Percentiles rank a stretch among this genome's conserved stretches.
These are phyloP conservation scores for Heliconius hewitsoni DNA, from an alignment of 1,140 invertebrate species.

Conservation along the genomic window DNA sequence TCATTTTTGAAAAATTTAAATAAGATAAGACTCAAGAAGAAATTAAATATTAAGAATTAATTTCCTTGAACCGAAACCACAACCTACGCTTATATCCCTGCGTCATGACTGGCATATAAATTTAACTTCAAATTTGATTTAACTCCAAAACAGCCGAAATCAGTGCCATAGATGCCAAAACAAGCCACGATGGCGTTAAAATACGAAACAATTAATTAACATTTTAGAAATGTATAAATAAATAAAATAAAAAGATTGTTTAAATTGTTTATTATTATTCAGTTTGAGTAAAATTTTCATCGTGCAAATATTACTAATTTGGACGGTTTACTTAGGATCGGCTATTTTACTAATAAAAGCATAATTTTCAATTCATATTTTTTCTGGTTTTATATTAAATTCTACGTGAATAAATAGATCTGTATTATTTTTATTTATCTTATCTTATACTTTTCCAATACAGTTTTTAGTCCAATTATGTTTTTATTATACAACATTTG, in stretches of 20 bases:
- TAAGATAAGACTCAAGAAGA: too few relatives aligned
- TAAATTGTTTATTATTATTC: constrained; percentile 7
- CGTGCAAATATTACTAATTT: not conserved
- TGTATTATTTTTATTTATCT: not conserved
- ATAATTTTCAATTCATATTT: not conserved
- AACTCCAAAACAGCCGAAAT: not conserved
- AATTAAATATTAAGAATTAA: too few relatives aligned
- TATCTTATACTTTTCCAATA: not conserved
- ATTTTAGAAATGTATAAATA: not conserved
- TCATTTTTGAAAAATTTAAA: too few relatives aligned
- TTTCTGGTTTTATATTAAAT: not conserved
- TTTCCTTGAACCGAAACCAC: too few relatives aligned
- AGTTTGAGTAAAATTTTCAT: not conserved
- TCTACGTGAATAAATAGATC: not conserved
- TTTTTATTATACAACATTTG: not conserved
- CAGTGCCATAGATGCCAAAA: not conserved
- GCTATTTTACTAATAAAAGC: constrained; percentile 1
- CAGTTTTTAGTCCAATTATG: not conserved
- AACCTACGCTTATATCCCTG: too few relatives aligned
- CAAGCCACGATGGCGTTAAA: not conserved
- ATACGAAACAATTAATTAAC: constrained; percentile 2
- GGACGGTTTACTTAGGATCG: not conserved
- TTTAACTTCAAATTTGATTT: not conserved
- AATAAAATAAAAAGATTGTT: not conserved
- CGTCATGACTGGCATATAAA: not conserved